Percentiles rank a stretch among this genome's conserved stretches.
Evolutionary conservation across 2,113 vertebrate species (phyloP).

Genomic region (Hippocampus mohnikei): DNA sequence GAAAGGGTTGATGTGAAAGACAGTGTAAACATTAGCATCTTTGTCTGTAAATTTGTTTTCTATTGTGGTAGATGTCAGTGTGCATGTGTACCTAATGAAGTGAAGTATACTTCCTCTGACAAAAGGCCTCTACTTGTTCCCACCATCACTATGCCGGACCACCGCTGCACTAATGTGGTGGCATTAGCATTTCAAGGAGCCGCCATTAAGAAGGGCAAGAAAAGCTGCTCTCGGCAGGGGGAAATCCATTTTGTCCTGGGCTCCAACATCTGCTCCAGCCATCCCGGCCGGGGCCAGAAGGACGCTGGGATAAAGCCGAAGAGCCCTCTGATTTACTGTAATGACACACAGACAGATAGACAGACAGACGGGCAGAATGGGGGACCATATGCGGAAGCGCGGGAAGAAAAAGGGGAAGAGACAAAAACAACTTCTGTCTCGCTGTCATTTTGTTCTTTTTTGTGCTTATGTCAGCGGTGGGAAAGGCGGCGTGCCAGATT

Average conservation of each 20-base stretch:
- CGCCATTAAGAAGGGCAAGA: constrained; percentile 84
- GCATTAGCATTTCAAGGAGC: constrained; percentile 96
- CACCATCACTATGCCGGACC: constrained; percentile 86
- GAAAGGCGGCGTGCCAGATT: constrained; percentile 48
- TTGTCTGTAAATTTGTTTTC: constrained; percentile 38
- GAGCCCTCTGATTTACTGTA: constrained; percentile 89
- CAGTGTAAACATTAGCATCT: constrained; percentile 17
- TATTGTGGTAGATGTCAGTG: constrained; percentile 44
- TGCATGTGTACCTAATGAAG: constrained; percentile 76
- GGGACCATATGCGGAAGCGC: constrained; percentile 66
- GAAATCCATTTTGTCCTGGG: constrained; percentile 88
- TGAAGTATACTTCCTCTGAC: constrained; percentile 73
- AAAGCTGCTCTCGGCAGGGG: constrained; percentile 85
- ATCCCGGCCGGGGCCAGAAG: constrained; percentile 85
- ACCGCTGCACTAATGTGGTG: constrained; percentile 79
- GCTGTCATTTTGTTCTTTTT: constrained; percentile 47
- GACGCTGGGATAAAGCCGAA: constrained; percentile 85
- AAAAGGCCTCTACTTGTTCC: constrained; percentile 79
- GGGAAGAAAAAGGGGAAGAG: constrained; percentile 52
- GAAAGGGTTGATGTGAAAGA: too few species aligned
- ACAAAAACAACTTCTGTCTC: constrained; percentile 69
- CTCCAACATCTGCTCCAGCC: constrained; percentile 93
- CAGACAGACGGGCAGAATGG: constrained; percentile 67
- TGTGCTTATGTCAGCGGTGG: constrained; percentile 44
- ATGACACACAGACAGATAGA: constrained; percentile 73